Evolutionary conservation across 2,113 vertebrate species (phyloP), one percentile per base, ranked within the genome.

Genomic region (Pterocles orientalis): DNA sequence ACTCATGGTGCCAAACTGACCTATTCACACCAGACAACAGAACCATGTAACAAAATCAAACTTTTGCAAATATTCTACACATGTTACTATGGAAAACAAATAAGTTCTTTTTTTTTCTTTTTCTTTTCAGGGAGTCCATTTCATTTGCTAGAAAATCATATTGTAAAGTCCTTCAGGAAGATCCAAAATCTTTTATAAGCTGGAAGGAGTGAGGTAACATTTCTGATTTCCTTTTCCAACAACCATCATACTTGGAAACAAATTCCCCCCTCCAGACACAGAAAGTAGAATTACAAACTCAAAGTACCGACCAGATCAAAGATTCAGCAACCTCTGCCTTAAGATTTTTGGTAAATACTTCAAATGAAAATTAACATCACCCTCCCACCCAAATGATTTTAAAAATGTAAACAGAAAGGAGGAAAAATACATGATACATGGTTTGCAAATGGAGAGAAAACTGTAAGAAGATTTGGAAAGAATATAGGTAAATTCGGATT

Each of bases 31-130:
- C n/a, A 48, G 79, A 69, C 29, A 93, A 75, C 6, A 82, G 73
- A 82, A 85, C 51, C 68, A 69, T 50, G 20, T n/a, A 76, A 96
- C 51, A 88, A 94, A 95, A 78, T 48, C 41, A 87, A 96, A 93
- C 10, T 80, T 94, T 28, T 73, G 36, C 29, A 92, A 95, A 80
- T 80, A 69, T 65, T 88, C 61, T 83, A 47, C 20, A 92, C 10
- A 14, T 33, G 28, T 87, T 85, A 83, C 36, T 69, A 80, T 75
- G 79, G 82, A 92, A 96, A 90, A 7, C 26, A 85, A 91, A 80
- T 86, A 94, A 76, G n/a, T 21, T 65, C 31, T 64, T 20, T 23
- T 41, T 41, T 65, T 66, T 36, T 18, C 56, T 95, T 91, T 56
- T 92, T 78, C 24, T 91, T 94, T 91, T 91, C 69, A 92, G 26